Evolutionary conservation across 2,113 vertebrate genomes (phyloP), one percentile per base, ranked within the genome.

Genomic region (Oreochromis tanganicae): DNA sequence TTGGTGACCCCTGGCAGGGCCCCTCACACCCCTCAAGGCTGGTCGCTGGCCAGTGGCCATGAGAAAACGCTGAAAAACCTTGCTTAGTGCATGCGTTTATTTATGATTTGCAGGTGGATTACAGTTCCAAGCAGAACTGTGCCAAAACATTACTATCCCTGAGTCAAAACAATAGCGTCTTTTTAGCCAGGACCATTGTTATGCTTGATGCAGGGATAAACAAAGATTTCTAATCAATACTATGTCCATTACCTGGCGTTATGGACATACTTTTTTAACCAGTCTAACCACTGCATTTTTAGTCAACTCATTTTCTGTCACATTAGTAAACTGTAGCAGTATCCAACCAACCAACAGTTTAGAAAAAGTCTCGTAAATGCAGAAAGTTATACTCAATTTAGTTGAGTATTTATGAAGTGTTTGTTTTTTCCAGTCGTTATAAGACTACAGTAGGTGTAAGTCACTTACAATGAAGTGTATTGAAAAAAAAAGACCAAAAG

Each of bases 71-170:
- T 17, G 88, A 91, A 91, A 88, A 92, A 83, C 48, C 63, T 86
- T 91, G 41, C 92, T 89, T 91, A 92, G 91, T 85, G 84, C 88
- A 87, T 83, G 83, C 17, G 50, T 41, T 87, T 93, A 92, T 94
- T 96, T 95, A 96, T 95, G 90, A 93, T 93, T 90, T 94, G 91
- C 94, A 95, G 95, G 93, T 96, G 94, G 92, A 91, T 93, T 90
- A 91, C 52, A 85, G 88, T 94, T 93, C 75, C 91, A 85, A 89
- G 82, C 82, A 87, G 85, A 85, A 55, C 43, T 81, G 81, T 89
- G 92, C 87, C 87, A 93, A 83, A 87, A 89, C 68, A 90, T 85
- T 88, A 68, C 81, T 92, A 82, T 91, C 83, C 41, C 79, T 54
- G 79, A 66, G 46, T 89, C 59, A 86, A 81, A 80, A 43, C 32